Base-by-base conservation (phyloP, 2,113 vertebrate genomes). In the Fregetta grallaria region DNA sequence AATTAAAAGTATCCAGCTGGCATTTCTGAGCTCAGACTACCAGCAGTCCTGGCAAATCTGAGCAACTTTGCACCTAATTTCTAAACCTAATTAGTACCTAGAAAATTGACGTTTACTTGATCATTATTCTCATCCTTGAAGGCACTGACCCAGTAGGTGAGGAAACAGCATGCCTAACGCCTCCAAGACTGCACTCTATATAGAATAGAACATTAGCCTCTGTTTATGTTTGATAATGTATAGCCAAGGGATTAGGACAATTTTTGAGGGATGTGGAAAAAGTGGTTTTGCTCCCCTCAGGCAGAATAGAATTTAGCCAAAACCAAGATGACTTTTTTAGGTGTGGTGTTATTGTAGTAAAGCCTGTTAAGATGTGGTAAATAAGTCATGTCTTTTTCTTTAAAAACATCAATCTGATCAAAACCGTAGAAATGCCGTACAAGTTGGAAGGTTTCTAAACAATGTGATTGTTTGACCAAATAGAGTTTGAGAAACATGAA, bases 141-240 rank as follows among this genome's bases (percentile, higher is more conserved):
- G 42, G 8, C 42, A 36, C 9, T 17, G 36, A 88, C 15, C 23
- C 5, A 4, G 40, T 22, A 72, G 59, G 27, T 9, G 32, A 88
- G 56, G 1, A 3, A 56, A 8, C 13, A 52, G 16, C 34, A 34
- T 5, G 6, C 38, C 53, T 59, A 73, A 23, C 0, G 0, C 49
- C 49, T 59, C 50, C 74, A 88, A 61, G 50, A 22, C 1, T 47
- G 20, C 61, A 6, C 40, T 61, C 40, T 15, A 4, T 18, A 14
- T 25, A 59, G 9, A 73, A 32, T 0, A 34, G 15, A 82, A 11
- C 21, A 49, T 36, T 20, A 55, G 25, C 18, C 9, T 74, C 75
- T 36, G 2, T 68, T 81, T 63, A 30, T 36, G 9, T 25, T 65
- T 70, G 55, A 61, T 61, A 74, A 45, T 1, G 0, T 10, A 30